Evolutionary conservation across 2,888 invertebrate genomes (phyloP).

Genomic region (Prosapia bicincta): DNA sequence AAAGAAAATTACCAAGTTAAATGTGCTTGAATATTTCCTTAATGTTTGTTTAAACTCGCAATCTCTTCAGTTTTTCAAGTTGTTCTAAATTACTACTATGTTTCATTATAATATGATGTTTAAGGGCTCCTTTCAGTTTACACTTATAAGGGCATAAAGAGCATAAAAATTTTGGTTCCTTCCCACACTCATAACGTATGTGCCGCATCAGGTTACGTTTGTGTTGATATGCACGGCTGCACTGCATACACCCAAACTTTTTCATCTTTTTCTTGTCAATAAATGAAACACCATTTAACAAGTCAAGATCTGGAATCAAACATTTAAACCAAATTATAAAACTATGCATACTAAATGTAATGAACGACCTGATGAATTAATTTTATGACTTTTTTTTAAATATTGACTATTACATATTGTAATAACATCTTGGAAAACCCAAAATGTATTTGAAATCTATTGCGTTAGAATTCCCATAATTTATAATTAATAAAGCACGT

Average conservation of each 20-base stretch:
- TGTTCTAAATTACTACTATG: conserved; percentile 13
- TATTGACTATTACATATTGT: too few species aligned
- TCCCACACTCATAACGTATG: conserved; percentile 43
- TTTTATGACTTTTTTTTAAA: too few species aligned
- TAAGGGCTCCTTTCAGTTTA: conserved; percentile 32
- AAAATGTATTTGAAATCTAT: too few species aligned
- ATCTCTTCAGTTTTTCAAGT: too few species aligned
- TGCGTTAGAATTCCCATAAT: too few species aligned
- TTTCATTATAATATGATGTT: conserved; percentile 32
- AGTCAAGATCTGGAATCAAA: neutral
- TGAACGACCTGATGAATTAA: neutral
- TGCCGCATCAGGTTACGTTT: conserved; percentile 40
- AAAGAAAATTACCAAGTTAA: too few species aligned
- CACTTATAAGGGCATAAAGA: conserved; percentile 32
- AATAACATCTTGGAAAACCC: too few species aligned
- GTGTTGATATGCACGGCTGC: conserved; percentile 27
- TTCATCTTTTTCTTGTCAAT: neutral
- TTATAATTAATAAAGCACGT: too few species aligned
- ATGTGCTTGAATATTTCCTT: too few species aligned
- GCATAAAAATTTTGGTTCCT: conserved; percentile 45
- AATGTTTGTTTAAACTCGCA: too few species aligned
- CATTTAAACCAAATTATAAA: neutral
- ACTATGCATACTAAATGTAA: neutral
- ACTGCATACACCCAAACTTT: conserved; percentile 11
- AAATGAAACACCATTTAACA: neutral